Percentiles rank a stretch among this genome's conserved stretches.
Evolutionary conservation across 1,140 invertebrate genomes (phyloP).

Genomic region (Drosophila aff.): DNA sequence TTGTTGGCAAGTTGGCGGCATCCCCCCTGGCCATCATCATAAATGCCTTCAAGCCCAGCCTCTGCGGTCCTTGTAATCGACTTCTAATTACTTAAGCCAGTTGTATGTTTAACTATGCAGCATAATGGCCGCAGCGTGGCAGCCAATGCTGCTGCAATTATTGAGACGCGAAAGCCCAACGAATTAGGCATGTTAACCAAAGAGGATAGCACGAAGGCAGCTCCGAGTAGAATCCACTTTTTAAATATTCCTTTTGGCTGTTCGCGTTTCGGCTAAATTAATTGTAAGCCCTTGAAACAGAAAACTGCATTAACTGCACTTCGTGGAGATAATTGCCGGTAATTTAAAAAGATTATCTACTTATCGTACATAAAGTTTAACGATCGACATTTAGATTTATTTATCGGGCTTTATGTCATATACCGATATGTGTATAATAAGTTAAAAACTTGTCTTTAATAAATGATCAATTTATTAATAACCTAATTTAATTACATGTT

Average conservation of each 20-base stretch:
- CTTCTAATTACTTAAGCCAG: slow-evolving; percentile 76
- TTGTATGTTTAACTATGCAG: slow-evolving; percentile 53
- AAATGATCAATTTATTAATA: too few relatives aligned
- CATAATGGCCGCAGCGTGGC: slow-evolving; percentile 59
- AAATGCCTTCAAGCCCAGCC: slow-evolving; percentile 19
- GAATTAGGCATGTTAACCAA: slow-evolving; percentile 19
- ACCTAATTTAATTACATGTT: too few relatives aligned
- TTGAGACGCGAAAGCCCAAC: slow-evolving; percentile 27
- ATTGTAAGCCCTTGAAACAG: neutral
- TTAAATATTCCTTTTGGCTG: neutral
- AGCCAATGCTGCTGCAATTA: slow-evolving; percentile 52
- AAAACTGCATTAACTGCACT: neutral
- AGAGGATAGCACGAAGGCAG: neutral
- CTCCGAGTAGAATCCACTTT: neutral
- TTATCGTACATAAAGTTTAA: too few relatives aligned
- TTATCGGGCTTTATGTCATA: neutral
- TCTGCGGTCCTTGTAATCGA: slow-evolving; percentile 51
- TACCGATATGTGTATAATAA: too few relatives aligned
- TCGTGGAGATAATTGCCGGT: neutral
- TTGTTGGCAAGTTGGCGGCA: slow-evolving; percentile 61
- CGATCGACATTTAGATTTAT: too few relatives aligned
- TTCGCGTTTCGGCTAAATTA: neutral
- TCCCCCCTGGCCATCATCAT: slow-evolving; percentile 19
- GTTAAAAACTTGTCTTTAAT: too few relatives aligned
- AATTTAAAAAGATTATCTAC: too few relatives aligned